Conservation (phyloP, 2,113 vertebrate species). For the Marcusenius ussheri region DNA sequence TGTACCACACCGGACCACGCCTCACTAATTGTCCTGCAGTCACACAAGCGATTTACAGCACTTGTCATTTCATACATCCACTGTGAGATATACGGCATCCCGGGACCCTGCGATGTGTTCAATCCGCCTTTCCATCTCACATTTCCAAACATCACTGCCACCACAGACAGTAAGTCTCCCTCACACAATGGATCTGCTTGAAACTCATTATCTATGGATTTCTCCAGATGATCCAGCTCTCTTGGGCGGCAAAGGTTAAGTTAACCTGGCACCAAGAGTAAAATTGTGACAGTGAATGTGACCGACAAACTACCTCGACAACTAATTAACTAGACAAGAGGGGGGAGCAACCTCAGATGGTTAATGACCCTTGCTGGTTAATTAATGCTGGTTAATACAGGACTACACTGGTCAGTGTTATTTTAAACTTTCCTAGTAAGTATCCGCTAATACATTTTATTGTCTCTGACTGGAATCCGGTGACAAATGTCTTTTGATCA, state of each 20-base stretch:
- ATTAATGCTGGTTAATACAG: background rate
- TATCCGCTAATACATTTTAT: background rate
- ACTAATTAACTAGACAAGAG: background rate
- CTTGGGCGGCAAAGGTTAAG: constrained; percentile 37
- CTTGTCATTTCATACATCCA: background rate
- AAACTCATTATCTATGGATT: constrained; percentile 36
- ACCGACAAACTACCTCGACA: background rate
- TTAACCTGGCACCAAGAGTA: constrained; percentile 24
- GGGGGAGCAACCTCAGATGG: background rate
- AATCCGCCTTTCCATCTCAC: constrained; percentile 40
- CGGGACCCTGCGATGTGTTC: constrained; percentile 33
- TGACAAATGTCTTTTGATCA: background rate
- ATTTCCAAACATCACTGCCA: constrained; percentile 40
- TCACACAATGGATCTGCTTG: constrained; percentile 37
- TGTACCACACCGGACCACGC: constrained; percentile 10
- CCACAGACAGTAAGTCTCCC: constrained; percentile 39
- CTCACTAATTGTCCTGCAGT: constrained; percentile 17
- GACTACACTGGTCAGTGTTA: background rate
- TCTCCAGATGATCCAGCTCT: constrained; percentile 23
- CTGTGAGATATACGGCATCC: background rate
- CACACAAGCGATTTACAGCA: constrained; percentile 20
- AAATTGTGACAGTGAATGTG: background rate
- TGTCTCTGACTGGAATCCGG: background rate
- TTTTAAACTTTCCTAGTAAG: background rate
- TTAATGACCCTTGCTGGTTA: background rate